Base-by-base conservation (phyloP, 2,888 invertebrate species). In the Timema cristinae region DNA sequence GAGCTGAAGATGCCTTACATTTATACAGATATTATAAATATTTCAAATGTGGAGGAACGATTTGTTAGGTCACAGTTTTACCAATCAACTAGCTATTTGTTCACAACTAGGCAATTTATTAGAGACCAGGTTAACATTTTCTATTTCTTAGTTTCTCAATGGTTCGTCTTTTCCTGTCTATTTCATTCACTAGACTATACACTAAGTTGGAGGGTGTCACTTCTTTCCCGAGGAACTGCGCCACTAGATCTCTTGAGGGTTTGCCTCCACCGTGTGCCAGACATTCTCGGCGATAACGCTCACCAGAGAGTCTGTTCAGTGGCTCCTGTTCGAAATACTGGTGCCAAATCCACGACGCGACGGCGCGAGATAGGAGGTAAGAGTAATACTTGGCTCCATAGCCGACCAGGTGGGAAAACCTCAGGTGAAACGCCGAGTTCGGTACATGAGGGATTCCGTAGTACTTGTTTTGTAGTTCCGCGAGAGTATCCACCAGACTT, bases 311-410 rank as follows among this genome's bases (percentile, higher is more conserved):
- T 6, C 94, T 87, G 79, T 85, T 87, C 68, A 95, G 88, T 0
- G 96, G 96, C 80, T 93, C 90, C 0, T 82, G 80, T 78, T 90
- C 87, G 80, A 98, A 97, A 81, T 92, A 90, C 32, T 88, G 88
- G 80, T 93, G 91, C 98, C 98, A 98, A 75, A 97, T 94, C 85
- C 91, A 91, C 72, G 95, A 93, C 0, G 98, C 97, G 68, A 97
- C 89, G 9, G 97, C 95, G 78, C 94, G 88, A 0, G 98, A 98
- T 79, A 98, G 92, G 75, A 99, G 85, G 84, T 99, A 99, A 0
- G 98, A 93, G 82, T 98, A 99, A 84, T 99, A 99, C 83, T 97
- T 98, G 0, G 98, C 98, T 56, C 99, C 99, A 83, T 99, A 99
- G 1, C 98, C 97, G 6, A 98, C 94, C 71, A 99, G 85, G 83